phyloP scores from a whole-genome alignment of 2,113 vertebrate genomes.

The Gopherus evgoodei region DNA sequence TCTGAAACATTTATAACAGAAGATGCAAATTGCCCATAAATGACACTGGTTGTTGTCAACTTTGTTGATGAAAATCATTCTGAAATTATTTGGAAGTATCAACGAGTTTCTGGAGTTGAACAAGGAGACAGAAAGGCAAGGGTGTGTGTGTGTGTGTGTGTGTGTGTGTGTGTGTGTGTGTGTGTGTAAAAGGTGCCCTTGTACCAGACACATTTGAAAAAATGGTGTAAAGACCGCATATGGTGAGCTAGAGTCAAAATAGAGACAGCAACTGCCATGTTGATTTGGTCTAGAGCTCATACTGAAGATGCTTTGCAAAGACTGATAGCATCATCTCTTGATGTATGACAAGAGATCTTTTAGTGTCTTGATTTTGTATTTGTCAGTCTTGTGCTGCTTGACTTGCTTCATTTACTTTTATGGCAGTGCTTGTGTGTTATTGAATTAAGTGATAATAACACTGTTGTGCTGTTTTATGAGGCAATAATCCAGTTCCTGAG shows the following conservation, averaged over 20 bases:
- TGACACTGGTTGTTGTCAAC: background rate
- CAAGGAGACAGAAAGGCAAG: background rate
- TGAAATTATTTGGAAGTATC: background rate
- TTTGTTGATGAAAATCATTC: background rate
- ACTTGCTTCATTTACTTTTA: background rate
- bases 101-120: background rate
- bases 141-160: too few species aligned
- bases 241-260: background rate
- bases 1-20: background rate
- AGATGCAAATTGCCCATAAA: background rate
- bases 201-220: background rate
- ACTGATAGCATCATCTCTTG: background rate
- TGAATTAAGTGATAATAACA: background rate
- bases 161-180: too few species aligned
- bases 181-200: background rate
- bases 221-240: background rate
- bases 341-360: background rate
- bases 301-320: background rate
- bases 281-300: background rate
- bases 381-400: background rate
- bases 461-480: background rate
- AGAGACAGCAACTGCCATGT: background rate
- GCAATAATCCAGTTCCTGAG: background rate
- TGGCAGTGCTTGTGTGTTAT: background rate
- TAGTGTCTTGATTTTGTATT: background rate